Conservation (phyloP, 2,113 vertebrate genomes). For the Furnarius figulus region DNA sequence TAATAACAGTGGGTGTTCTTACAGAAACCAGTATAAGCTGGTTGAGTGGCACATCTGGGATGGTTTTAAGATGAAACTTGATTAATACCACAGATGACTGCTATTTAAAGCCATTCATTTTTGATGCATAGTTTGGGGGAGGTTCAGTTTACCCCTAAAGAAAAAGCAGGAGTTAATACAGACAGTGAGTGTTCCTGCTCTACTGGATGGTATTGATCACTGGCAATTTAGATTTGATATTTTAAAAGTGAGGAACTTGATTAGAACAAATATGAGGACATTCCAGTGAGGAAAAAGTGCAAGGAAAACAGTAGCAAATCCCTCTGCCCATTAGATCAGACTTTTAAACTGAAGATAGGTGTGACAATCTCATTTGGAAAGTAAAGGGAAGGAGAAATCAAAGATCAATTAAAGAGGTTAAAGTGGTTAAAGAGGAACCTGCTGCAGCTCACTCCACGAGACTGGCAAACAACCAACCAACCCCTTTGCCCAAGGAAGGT, state of each 20-base stretch:
- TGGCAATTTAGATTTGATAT: background rate
- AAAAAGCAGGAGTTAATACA: constrained; percentile 53
- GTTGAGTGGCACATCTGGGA: constrained; percentile 73
- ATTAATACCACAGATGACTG: constrained; percentile 67
- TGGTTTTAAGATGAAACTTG: constrained; percentile 70
- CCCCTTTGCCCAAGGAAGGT: background rate
- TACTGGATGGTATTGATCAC: background rate
- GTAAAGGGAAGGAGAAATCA: background rate
- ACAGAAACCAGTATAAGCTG: constrained; percentile 68
- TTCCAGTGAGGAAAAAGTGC: background rate
- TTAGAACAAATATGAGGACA: background rate
- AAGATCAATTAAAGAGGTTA: background rate
- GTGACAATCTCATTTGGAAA: background rate
- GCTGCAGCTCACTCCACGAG: background rate
- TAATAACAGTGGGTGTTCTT: constrained; percentile 71
- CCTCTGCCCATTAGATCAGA: background rate
- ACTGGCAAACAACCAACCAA: background rate
- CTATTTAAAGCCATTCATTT: constrained; percentile 59
- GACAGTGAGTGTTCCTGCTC: background rate
- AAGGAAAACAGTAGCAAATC: background rate
- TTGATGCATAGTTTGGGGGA: constrained; percentile 43
- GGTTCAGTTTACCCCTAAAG: constrained; percentile 33
- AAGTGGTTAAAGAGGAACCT: background rate
- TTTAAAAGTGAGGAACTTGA: background rate
- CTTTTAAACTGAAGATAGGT: background rate